These are phyloP conservation scores for Opisthocomus hoazin DNA, from an alignment of 2,113 vertebrate genomes.

Conservation along the genomic window DNA sequence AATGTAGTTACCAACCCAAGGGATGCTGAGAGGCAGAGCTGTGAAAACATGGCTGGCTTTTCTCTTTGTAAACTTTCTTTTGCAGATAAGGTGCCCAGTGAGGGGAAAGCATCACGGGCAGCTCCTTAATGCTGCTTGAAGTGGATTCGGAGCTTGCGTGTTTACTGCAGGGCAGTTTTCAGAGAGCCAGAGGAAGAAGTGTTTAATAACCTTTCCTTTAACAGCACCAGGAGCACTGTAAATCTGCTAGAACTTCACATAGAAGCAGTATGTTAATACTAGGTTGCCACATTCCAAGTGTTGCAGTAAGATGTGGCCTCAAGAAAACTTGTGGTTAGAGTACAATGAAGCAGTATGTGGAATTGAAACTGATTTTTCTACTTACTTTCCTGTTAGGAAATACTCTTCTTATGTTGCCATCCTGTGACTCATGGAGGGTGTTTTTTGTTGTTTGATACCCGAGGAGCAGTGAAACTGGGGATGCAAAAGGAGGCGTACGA, in stretches of 20 bases:
- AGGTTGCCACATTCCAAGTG: neutral
- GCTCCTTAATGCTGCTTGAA: neutral
- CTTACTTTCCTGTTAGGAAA: neutral
- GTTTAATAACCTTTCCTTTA: neutral
- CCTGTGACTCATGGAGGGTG: neutral
- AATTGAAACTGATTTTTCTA: neutral
- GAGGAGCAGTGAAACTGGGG: neutral
- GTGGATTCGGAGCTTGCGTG: neutral
- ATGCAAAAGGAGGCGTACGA: neutral
- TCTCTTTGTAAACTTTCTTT: neutral
- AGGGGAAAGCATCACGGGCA: fast-evolving
- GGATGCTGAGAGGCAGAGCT: neutral
- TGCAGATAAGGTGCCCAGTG: fast-evolving
- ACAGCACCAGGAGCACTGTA: neutral
- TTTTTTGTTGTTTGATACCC: neutral
- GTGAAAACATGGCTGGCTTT: neutral
- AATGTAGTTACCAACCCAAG: neutral
- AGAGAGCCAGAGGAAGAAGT: neutral
- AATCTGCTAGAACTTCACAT: neutral
- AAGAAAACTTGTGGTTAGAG: neutral
- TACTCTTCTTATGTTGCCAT: neutral
- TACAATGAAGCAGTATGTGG: neutral
- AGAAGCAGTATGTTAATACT: neutral
- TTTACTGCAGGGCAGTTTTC: neutral
- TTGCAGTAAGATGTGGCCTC: neutral